Conservation (phyloP, 2,797 vertebrate species). For the Oophaga sylvatica region DNA sequence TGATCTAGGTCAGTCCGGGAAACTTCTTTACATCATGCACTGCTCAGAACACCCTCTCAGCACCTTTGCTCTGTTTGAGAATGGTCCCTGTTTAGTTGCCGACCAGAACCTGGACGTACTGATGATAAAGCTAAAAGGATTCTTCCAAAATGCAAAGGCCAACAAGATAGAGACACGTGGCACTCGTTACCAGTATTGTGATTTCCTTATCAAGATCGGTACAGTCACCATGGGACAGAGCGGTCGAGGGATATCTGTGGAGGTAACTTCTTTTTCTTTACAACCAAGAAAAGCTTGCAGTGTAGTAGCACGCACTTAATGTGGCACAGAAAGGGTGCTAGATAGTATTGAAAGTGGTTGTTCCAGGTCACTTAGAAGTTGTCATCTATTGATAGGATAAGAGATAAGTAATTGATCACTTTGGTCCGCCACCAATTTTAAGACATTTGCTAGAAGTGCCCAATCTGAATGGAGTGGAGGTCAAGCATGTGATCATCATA, state of each 20-base stretch:
- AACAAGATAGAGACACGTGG: conserved; percentile 97
- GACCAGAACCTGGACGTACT: conserved; percentile 94
- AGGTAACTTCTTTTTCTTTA: conserved; percentile 74
- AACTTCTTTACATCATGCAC: conserved; percentile 97
- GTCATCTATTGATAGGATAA: too few relatives aligned
- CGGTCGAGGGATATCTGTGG: conserved; percentile 91
- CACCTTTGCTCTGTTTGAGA: conserved; percentile 92
- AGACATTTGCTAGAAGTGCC: too few relatives aligned
- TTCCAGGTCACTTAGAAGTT: too few relatives aligned
- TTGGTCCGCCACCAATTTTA: too few relatives aligned
- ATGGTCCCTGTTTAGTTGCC: conserved; percentile 87
- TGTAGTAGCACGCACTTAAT: neutral
- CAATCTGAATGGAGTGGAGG: too few relatives aligned
- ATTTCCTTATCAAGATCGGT: conserved; percentile 95
- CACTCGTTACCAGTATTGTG: conserved; percentile 91
- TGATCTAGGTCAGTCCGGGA: conserved; percentile 86
- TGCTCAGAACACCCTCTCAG: conserved; percentile 93
- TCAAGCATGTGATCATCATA: too few relatives aligned
- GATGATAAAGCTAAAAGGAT: conserved; percentile 96
- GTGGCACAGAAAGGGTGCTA: neutral
- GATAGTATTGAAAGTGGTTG: neutral
- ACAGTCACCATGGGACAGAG: conserved; percentile 94
- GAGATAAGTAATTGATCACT: too few relatives aligned
- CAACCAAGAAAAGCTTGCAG: too few relatives aligned
- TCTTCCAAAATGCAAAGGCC: conserved; percentile 96